Base-by-base conservation (phyloP, 1,140 invertebrate species). In the Aphaenogaster rudis region DNA sequence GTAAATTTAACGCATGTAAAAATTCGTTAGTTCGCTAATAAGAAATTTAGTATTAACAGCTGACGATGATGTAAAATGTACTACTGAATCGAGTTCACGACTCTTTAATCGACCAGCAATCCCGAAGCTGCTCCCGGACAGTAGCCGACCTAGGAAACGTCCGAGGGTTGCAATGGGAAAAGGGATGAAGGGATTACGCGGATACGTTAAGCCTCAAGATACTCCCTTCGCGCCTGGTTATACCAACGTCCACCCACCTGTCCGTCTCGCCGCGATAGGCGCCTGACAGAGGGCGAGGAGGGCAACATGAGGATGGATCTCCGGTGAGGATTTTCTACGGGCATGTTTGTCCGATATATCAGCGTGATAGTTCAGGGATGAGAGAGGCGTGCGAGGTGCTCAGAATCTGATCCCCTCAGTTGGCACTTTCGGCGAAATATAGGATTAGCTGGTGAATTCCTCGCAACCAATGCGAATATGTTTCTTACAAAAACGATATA, bases 121-220 rank as follows among this genome's bases (percentile, higher is more conserved):
- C 77, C 57, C 42, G 71, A 63, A 77, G 54, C 76, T 57, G 59
- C 48, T 63, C 39, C 33, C 39, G 61, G 78, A 72, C 67, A 66
- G 69, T 57, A 81, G 77, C 42, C 77, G 89, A 78, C 80, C 90
- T 69, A 84, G 88, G 88, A 93, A 92, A 92, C 72, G 90, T 93
- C 92, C 87, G 63, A 72, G 84, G 61, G 66, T 69, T 78, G 92
- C 90, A 92, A 92, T 90, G 90, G 90, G 92, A 92, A 92, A 92
- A 92, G 92, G 92, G 91, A 93, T 93, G 92, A 94, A 93, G 89
- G 92, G 93, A 94, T 94, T 94, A 93, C 84, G 85, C 61, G 92
- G 93, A 94, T 91, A 91, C 86, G 93, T 93, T 94, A 92, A 94
- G 93, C 93, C 91, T 89, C 86, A 81, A 92, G 92, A 90, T 92